A percentile compares a stretch with the other conserved stretches of the same genome.
Evolutionary conservation across 2,888 invertebrate genomes (phyloP).

Genomic region (Erynnis tages): DNA sequence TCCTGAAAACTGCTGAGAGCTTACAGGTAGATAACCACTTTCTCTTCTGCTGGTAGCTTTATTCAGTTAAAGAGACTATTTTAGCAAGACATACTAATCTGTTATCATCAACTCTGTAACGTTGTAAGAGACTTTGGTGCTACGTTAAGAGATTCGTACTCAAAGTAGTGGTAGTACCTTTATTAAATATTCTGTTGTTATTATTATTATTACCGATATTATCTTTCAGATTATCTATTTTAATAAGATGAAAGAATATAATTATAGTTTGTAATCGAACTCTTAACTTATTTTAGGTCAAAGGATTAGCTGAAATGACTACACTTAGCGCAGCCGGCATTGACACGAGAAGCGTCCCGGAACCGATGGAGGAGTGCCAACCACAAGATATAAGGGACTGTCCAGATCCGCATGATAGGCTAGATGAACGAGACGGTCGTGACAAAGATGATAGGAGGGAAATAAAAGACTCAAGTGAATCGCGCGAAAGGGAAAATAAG

Average conservation of each 20-base stretch:
- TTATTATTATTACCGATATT: no score
- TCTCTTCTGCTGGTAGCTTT: not conserved
- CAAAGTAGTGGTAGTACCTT: no score
- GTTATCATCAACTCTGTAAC: no score
- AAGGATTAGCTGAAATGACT: constrained; percentile 96
- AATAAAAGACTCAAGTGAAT: constrained; percentile 57
- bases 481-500: constrained; percentile 62
- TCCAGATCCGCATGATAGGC: constrained; percentile 58
- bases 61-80: not conserved
- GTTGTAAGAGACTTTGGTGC: no score
- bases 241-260: no score
- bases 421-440: constrained; percentile 58
- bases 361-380: constrained; percentile 77
- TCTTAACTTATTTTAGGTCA: constrained; percentile 82
- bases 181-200: no score
- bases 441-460: constrained; percentile 69
- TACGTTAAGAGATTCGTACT: no score
- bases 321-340: constrained; percentile 87
- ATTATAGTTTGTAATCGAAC: no score
- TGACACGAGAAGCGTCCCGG: constrained; percentile 70
- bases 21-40: constrained; percentile 83
- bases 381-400: constrained; percentile 60
- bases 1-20: constrained; percentile 95
- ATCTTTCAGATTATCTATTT: no score
- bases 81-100: no score